A percentile compares a stretch with the other conserved stretches of the same genome.
These are phyloP conservation scores for Drosophila fungiperda DNA, from an alignment of 2,888 invertebrate genomes.

Conservation along the genomic window DNA sequence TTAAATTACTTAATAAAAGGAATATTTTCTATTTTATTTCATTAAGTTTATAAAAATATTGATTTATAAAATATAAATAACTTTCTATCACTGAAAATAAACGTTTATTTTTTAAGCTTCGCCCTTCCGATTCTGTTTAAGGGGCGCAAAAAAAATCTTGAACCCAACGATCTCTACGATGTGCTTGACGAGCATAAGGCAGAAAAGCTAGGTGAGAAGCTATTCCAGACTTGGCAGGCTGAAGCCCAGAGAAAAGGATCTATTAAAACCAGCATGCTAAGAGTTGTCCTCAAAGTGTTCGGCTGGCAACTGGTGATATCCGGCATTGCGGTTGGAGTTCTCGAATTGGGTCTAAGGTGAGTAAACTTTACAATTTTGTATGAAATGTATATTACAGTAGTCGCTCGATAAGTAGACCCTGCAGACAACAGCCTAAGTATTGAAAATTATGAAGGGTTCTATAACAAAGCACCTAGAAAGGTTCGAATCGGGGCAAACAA, in stretches of 20 bases:
- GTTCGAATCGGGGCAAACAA: not conserved
- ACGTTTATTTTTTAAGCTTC: constrained; percentile 87
- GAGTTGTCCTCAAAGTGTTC: constrained; percentile 86
- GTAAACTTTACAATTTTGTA: constrained; percentile 7
- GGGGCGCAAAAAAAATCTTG: constrained; percentile 90
- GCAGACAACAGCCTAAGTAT: not conserved
- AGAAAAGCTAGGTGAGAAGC: constrained; percentile 86
- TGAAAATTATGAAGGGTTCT: not conserved
- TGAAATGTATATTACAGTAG: not conserved
- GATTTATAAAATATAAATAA: not conserved
- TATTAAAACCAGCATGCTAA: constrained; percentile 84
- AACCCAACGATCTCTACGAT: constrained; percentile 90
- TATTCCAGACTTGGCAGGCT: constrained; percentile 87
- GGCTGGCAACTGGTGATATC: constrained; percentile 87
- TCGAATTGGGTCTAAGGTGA: constrained; percentile 87
- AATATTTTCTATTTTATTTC: not conserved
- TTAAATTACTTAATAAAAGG: not conserved
- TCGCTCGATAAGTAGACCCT: not conserved
- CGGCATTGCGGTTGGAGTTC: constrained; percentile 86
- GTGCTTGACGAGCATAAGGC: constrained; percentile 90
- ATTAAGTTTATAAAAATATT: not conserved
- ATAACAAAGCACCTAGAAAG: not conserved
- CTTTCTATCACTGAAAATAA: not conserved
- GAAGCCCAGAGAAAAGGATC: constrained; percentile 84
- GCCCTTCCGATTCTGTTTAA: constrained; percentile 91